Conservation (phyloP, 2,113 vertebrate species). For the Piliocolobus tephrosceles region DNA sequence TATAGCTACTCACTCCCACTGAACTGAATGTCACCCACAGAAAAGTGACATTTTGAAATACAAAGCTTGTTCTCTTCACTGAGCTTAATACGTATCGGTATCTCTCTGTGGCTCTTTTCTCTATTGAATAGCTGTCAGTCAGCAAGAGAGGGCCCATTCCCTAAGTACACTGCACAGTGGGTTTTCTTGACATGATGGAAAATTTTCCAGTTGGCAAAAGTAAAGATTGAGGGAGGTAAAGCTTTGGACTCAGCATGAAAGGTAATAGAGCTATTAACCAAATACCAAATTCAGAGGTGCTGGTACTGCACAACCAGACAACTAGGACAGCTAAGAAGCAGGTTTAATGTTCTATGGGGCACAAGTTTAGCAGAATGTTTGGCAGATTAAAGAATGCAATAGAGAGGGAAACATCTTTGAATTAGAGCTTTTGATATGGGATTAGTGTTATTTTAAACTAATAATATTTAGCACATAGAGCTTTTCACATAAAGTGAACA, state of each 20-base stretch:
- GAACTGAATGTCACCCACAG: no score
- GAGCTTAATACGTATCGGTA: slow-evolving; percentile 75
- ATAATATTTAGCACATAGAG: not conserved
- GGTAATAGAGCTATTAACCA: slow-evolving; percentile 77
- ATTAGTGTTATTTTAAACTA: slow-evolving; percentile 51
- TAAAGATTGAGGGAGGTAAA: slow-evolving; percentile 74
- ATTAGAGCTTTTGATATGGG: not conserved
- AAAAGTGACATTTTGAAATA: slow-evolving; percentile 81
- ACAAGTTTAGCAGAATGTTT: slow-evolving; percentile 13
- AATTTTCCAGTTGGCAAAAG: slow-evolving; percentile 78
- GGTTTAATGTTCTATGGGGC: slow-evolving; percentile 5
- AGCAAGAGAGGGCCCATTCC: slow-evolving; percentile 65
- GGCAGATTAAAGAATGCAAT: slow-evolving; percentile 39
- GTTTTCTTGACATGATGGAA: slow-evolving; percentile 72
- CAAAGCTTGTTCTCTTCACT: slow-evolving; percentile 77
- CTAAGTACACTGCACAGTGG: slow-evolving; percentile 61
- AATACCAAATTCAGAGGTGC: slow-evolving; percentile 70
- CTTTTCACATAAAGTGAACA: not conserved
- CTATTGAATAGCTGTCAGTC: slow-evolving; percentile 78
- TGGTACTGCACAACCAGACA: not conserved
- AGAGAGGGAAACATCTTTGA: not conserved
- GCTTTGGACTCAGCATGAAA: slow-evolving; percentile 77
- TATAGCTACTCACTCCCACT: slow-evolving; percentile 77
- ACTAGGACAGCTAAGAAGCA: slow-evolving; percentile 45
- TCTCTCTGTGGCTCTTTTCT: slow-evolving; percentile 71